These are phyloP conservation scores for Oreohelix idahoensis DNA, from an alignment of 1,140 invertebrate genomes.

Conservation along the genomic window DNA sequence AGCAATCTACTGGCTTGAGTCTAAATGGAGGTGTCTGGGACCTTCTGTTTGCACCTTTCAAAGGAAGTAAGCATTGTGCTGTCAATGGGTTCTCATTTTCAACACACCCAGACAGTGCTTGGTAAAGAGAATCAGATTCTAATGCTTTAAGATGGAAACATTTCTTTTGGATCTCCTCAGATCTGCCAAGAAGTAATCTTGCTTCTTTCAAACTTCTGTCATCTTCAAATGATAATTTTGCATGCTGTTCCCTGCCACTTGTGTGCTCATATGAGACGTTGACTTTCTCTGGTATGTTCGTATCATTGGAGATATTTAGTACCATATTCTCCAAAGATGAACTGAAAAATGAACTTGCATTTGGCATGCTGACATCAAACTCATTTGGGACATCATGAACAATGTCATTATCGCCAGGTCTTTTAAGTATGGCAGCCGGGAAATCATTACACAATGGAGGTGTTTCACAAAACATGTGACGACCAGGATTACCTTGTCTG, in stretches of 20 bases:
- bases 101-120: background rate
- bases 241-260: background rate
- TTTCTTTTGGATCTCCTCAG: slow-evolving; percentile 3
- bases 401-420: background rate
- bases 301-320: background rate
- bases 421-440: background rate
- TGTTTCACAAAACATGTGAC: background rate
- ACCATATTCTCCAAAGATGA: slow-evolving; percentile 4
- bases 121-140: slow-evolving; percentile 8
- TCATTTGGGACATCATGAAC: background rate
- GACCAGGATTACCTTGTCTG: background rate
- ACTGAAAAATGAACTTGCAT: background rate
- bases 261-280: background rate
- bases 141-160: background rate
- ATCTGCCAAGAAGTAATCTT: slow-evolving; percentile 10
- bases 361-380: slow-evolving; percentile 4
- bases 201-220: slow-evolving; percentile 19
- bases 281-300: background rate
- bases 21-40: slow-evolving; percentile 3
- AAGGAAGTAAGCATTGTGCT: background rate
- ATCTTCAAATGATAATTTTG: background rate
- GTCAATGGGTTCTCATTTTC: background rate
- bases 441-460: background rate
- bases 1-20: background rate
- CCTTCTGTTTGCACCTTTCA: background rate